Conservation (phyloP, 2,888 invertebrate genomes). For the Drosophila monieri region DNA sequence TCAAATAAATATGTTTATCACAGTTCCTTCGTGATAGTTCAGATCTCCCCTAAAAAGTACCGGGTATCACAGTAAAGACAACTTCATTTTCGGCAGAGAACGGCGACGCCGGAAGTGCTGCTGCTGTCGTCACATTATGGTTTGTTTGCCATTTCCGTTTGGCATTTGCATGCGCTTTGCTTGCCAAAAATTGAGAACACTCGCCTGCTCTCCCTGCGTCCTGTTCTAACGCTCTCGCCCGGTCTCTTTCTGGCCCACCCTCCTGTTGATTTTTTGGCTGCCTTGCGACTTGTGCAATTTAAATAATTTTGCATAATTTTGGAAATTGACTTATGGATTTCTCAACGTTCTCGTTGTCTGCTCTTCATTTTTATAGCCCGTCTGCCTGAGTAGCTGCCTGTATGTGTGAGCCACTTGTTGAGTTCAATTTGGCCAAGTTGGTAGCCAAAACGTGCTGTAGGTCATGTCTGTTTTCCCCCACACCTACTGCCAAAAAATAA, state of each 20-base stretch:
- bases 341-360: slow-evolving; percentile 60
- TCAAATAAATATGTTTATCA: background rate
- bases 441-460: slow-evolving; percentile 72
- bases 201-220: slow-evolving; percentile 2
- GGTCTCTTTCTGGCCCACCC: slow-evolving; percentile 27
- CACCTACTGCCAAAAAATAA: slow-evolving; percentile 1
- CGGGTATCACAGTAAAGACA: slow-evolving; percentile 25
- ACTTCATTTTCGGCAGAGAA: slow-evolving; percentile 64
- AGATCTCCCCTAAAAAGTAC: background rate
- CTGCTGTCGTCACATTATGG: slow-evolving; percentile 71
- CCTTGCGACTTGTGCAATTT: slow-evolving; percentile 73
- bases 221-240: slow-evolving; percentile 12
- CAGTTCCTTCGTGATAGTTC: background rate
- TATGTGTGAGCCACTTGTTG: slow-evolving; percentile 68
- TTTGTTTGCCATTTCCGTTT: slow-evolving; percentile 79
- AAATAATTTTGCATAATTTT: slow-evolving; percentile 83
- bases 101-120: slow-evolving; percentile 51
- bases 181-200: slow-evolving; percentile 54
- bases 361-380: slow-evolving; percentile 69
- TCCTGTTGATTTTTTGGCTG: slow-evolving; percentile 72
- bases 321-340: slow-evolving; percentile 81
- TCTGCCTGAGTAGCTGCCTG: slow-evolving; percentile 33
- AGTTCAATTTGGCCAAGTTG: slow-evolving; percentile 23
- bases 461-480: slow-evolving; percentile 69
- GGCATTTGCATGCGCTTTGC: slow-evolving; percentile 74